Evolutionary conservation across 2,888 invertebrate genomes (phyloP), one percentile per base, ranked within the genome.

Genomic region (Caenorhabditis virilis): DNA sequence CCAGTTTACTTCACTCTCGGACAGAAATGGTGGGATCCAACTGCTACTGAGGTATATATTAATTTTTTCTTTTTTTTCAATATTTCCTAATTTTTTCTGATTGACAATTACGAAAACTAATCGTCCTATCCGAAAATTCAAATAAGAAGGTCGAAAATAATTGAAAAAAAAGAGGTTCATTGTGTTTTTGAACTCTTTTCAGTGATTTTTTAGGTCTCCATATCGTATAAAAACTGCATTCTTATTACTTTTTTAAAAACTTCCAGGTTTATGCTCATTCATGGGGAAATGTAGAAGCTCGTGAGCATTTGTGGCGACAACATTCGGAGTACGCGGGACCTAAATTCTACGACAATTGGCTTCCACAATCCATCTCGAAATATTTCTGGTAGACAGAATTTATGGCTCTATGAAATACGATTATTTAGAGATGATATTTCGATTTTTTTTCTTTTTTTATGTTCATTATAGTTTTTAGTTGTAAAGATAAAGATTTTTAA

Each of bases 1-100:
- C 85, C 85, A 39, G 80, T 86, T 39, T 86, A 82, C 72, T 83
- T 78, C 62, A 83, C 82, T n/a, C 71, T 80, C 25, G 82, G 79
- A 13, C 74, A 82, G 22, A 77, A 79, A 49, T 82, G 82, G 82
- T 82, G 78, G 78, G 81, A 82, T 70, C 80, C 79, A 41, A 43
- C 62, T 15, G 48, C 61, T 1, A 46, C 43, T 9, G 77, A 77
- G 68, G 76, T 76, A 15, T 45, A 51, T 20, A 27, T 15, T 30
- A 27, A 18, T 42, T 11, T 23, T 5, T 20, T 42, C 33, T 18
- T 49, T 45, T 22, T 43, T 22, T 38, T 22, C 38, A 22, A 38
- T 15, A 43, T 52, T 18, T 18, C 42, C 20, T 27, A 15, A 2
- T 16, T 35, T 25, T 47, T n/a, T n/a, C n/a, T n/a, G n/a, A n/a